A percentile compares a stretch with the other conserved stretches of the same genome.
Evolutionary conservation across 2,797 vertebrate species (phyloP).

Genomic region (Oreochromis mossambicus): DNA sequence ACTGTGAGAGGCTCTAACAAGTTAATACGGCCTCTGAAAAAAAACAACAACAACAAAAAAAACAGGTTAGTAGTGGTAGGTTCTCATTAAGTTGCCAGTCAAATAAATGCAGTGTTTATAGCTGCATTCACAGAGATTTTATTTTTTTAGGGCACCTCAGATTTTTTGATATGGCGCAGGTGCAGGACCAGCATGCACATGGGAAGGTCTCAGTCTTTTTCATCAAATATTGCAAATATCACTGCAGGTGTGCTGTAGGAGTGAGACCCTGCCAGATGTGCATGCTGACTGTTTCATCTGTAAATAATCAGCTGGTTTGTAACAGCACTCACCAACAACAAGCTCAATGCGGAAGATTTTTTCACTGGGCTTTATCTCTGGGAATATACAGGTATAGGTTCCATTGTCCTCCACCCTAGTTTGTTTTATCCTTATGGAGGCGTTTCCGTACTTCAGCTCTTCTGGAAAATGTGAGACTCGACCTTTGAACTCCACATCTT

Average conservation of each 20-base stretch:
- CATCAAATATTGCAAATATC: rapidly evolving
- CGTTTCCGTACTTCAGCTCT: not conserved
- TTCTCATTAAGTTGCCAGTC: too few relatives aligned
- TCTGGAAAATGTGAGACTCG: not conserved
- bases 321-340: not conserved
- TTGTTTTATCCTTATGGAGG: not conserved
- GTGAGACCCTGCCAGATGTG: rapidly evolving
- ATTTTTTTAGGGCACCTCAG: rapidly evolving
- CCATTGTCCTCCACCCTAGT: not conserved
- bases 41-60: too few relatives aligned
- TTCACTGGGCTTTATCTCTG: rapidly evolving
- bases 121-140: too few relatives aligned
- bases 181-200: rapidly evolving
- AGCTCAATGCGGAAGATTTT: not conserved
- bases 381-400: not conserved
- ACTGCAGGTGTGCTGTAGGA: rapidly evolving
- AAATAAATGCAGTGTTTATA: too few relatives aligned
- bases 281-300: rapidly evolving
- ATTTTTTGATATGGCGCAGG: rapidly evolving
- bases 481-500: not conserved
- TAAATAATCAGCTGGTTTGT: rapidly evolving
- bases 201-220: rapidly evolving
- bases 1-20: too few relatives aligned
- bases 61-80: too few relatives aligned
- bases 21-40: not conserved